phyloP scores from a whole-genome alignment of 2,888 invertebrate genomes.

The Ichneumoninae sp. region DNA sequence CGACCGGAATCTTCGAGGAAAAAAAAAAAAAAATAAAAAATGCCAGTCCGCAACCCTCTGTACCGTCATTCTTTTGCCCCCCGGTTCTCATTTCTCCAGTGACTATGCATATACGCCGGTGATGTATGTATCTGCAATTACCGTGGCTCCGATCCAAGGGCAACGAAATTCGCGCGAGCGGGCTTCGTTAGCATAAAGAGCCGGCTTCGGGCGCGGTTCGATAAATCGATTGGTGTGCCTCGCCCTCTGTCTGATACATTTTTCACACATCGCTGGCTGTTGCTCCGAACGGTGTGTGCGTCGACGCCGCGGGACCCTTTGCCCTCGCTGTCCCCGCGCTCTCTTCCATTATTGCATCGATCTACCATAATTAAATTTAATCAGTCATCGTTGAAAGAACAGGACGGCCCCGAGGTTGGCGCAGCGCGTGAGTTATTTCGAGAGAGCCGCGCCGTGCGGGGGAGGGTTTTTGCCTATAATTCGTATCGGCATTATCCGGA shows the following conservation, averaged over 20 bases:
- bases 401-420: background rate
- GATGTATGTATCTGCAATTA: constrained; percentile 66
- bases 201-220: constrained; percentile 49
- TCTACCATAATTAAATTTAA: constrained; percentile 67
- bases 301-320: constrained; percentile 41
- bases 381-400: constrained; percentile 66
- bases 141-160: constrained; percentile 67
- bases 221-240: constrained; percentile 61
- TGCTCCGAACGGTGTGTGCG: constrained; percentile 42
- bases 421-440: constrained; percentile 16
- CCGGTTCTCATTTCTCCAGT: constrained; percentile 56
- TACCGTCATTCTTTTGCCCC: constrained; percentile 43
- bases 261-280: constrained; percentile 65
- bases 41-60: constrained; percentile 18
- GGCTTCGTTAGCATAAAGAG: constrained; percentile 62
- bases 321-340: background rate
- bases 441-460: background rate
- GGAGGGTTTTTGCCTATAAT: constrained; percentile 17
- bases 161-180: constrained; percentile 56
- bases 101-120: constrained; percentile 44
- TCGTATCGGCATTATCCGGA: constrained; percentile 44
- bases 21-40: background rate
- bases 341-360: constrained; percentile 57
- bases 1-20: constrained; percentile 31
- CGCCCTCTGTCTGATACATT: constrained; percentile 65